Base-by-base conservation (phyloP, 1,140 invertebrate genomes). In the Phocides pigmalion region DNA sequence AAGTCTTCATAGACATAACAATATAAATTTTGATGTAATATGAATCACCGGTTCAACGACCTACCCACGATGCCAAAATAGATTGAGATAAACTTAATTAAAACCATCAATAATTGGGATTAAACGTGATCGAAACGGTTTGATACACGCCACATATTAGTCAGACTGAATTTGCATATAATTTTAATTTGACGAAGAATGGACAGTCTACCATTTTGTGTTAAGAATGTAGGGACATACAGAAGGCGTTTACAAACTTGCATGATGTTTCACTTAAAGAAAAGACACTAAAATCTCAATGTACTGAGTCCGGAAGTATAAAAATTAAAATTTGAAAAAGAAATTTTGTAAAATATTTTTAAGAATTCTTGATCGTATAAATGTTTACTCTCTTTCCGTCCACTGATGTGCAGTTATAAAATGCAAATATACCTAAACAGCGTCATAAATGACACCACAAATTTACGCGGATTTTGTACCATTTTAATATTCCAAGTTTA, bases 101-200 rank as follows among this genome's bases (percentile, higher is more conserved):
- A 84, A 82, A 76, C 75, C 79, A 82, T 83, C 76, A 80, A 84
- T 80, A 81, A 81, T 78, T 66, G 51, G 70, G 68, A 75, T 79
- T 83, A 78, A 79, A 80, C 68, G 68, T 73, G 71, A 64, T 71
- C 68, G 67, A 61, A 76, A 77, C 69, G 62, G 73, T 74, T 74
- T 69, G 74, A 72, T 74, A 71, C 63, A 68, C 56, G 71, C 74
- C 66, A 70, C 59, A 68, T 75, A 76, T 77, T 66, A 67, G 64
- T 61, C 72, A 74, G 74, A 79, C 72, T 66, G 61, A 74, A 85
- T 87, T 87, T 82, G 84, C 84, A 84, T 87, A 84, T 81, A 67
- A n/a, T n/a, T 84, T 85, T 79, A 82, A 88, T 84, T 84, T 85
- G 79, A 87, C 68, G 73, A 74, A 76, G 74, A 70, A 47, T 59